A percentile compares a stretch with the other conserved stretches of the same genome.
Evolutionary conservation across 2,888 invertebrate species (phyloP).

Genomic region (Drosophila subsilvestris): DNA sequence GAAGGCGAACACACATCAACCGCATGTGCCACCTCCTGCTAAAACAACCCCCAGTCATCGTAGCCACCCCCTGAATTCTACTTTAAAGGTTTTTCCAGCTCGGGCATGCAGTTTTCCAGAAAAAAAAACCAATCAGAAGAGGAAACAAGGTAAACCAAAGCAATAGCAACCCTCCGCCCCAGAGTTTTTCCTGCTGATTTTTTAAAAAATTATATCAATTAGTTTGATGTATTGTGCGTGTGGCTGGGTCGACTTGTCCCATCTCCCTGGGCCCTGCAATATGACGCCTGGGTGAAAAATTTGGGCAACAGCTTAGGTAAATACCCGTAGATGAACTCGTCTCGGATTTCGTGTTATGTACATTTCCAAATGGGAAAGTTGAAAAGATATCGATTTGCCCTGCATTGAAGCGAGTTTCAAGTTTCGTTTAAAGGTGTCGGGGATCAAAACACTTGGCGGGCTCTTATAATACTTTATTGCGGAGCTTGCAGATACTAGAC

Average conservation of each 20-base stretch:
- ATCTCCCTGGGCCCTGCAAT: background rate
- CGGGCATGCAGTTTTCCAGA: conserved; percentile 34
- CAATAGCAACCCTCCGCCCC: conserved; percentile 8
- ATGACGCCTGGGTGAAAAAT: conserved; percentile 1
- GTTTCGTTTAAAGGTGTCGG: background rate
- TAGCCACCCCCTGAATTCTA: conserved; percentile 44
- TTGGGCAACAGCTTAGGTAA: conserved; percentile 36
- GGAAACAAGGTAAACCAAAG: conserved; percentile 19
- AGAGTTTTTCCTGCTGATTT: conserved; percentile 1
- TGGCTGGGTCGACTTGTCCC: background rate
- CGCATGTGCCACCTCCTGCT: conserved; percentile 58
- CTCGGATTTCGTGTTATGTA: conserved; percentile 8
- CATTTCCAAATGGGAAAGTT: background rate
- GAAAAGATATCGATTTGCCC: background rate
- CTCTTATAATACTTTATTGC: background rate
- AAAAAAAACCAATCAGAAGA: conserved; percentile 11
- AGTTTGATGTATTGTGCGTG: conserved; percentile 32
- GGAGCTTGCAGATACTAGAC: background rate
- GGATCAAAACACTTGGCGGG: background rate
- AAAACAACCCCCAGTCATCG: conserved; percentile 20
- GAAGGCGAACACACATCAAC: conserved; percentile 56
- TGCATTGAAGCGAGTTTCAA: background rate
- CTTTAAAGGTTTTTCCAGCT: conserved; percentile 29
- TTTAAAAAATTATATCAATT: conserved; percentile 55
- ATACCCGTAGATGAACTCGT: conserved; percentile 26